phyloP scores from a whole-genome alignment of 2,797 vertebrate species.

The Bovichtus diacanthus region DNA sequence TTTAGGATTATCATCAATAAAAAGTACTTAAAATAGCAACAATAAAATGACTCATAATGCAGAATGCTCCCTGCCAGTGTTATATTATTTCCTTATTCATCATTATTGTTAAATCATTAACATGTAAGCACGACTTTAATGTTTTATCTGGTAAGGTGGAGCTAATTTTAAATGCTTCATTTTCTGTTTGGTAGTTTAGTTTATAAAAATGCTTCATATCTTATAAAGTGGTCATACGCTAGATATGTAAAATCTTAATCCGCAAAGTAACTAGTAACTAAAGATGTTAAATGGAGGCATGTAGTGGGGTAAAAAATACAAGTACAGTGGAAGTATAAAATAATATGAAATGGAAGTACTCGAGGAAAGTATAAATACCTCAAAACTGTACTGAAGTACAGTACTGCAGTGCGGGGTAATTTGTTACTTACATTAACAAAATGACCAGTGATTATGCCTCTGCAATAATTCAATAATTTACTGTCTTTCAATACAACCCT shows the following conservation, averaged over 20 bases:
- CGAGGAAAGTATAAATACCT: neutral
- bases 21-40: neutral
- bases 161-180: neutral
- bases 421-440: neutral
- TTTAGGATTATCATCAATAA: neutral
- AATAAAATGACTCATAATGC: neutral
- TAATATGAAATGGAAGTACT: neutral
- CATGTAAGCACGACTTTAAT: neutral
- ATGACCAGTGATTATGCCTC: neutral
- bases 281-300: neutral
- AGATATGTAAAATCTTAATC: neutral
- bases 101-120: neutral
- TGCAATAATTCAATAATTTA: constrained; percentile 16
- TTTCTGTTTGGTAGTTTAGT: neutral
- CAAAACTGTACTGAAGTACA: neutral
- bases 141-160: neutral
- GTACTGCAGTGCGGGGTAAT: neutral
- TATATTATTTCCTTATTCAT: neutral
- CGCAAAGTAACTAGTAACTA: neutral
- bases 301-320: neutral
- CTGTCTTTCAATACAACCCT: neutral
- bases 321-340: neutral
- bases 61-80: neutral
- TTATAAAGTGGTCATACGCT: neutral
- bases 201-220: neutral